A percentile compares a stretch with the other conserved stretches of the same genome.
phyloP scores from a whole-genome alignment of 2,113 vertebrate genomes.

The Ceyx melanurus region DNA sequence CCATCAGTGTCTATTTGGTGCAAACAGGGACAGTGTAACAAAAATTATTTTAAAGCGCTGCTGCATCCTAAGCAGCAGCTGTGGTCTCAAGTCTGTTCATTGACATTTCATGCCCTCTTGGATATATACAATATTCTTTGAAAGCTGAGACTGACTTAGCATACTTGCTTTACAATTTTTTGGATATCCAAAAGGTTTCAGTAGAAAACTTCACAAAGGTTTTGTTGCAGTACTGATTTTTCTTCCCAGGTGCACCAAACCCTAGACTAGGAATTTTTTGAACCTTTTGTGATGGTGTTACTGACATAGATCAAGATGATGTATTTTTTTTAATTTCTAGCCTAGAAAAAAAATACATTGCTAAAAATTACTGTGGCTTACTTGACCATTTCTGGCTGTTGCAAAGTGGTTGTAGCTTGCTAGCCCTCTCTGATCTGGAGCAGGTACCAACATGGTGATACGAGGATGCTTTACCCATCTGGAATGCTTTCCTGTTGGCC shows the following conservation, averaged over 20 bases:
- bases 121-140: background rate
- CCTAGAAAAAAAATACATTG: background rate
- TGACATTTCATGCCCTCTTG: background rate
- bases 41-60: background rate
- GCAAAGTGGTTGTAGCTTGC: background rate
- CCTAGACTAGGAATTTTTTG: background rate
- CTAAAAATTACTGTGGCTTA: background rate
- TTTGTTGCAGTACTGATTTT: background rate
- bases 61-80: background rate
- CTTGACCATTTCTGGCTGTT: background rate
- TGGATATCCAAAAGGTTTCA: background rate
- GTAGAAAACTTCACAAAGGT: background rate
- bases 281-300: background rate
- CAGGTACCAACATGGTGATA: rapidly evolving
- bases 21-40: background rate
- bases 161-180: background rate
- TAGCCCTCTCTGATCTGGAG: background rate
- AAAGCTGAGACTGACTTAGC: background rate
- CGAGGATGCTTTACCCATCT: background rate
- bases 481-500: background rate
- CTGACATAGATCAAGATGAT: background rate
- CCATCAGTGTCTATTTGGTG: background rate
- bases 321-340: background rate
- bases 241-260: background rate
- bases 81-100: background rate